A percentile compares a stretch with the other conserved stretches of the same genome.
Conservation (phyloP, 2,888 invertebrate species). For the Eilema caniola region DNA sequence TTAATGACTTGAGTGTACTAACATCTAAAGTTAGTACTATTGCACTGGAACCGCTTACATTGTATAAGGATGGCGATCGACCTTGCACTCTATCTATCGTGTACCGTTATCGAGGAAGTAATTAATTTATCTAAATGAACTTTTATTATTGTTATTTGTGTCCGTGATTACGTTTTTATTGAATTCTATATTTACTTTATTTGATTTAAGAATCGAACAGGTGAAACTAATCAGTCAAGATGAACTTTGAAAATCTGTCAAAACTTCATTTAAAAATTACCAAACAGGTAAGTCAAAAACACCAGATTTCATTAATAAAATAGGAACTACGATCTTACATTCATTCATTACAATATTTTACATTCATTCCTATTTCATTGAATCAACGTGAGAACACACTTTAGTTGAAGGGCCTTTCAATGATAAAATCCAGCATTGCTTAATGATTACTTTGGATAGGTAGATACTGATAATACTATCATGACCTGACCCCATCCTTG, state of each 20-base stretch:
- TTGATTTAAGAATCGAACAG: background rate
- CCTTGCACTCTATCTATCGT: slow-evolving; percentile 25
- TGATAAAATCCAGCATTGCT: no score
- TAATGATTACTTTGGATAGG: no score
- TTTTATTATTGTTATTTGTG: background rate
- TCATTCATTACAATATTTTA: no score
- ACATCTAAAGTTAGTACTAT: background rate
- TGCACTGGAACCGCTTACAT: background rate
- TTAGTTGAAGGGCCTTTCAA: background rate
- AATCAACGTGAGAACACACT: background rate
- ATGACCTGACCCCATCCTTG: background rate
- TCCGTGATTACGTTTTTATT: background rate
- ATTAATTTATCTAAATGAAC: slow-evolving; percentile 17
- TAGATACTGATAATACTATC: no score
- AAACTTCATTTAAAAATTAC: background rate
- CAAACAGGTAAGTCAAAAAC: background rate
- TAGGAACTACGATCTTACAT: background rate
- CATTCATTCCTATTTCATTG: background rate
- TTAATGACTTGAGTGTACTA: background rate
- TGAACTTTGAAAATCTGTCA: background rate
- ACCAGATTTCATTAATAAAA: background rate
- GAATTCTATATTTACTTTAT: background rate
- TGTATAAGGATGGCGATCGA: slow-evolving; percentile 6
- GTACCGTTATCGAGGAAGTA: slow-evolving; percentile 22
- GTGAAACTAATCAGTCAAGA: background rate